Evolutionary conservation across 2,797 vertebrate species (phyloP).

Genomic region (Platyrinchus mystaceus): DNA sequence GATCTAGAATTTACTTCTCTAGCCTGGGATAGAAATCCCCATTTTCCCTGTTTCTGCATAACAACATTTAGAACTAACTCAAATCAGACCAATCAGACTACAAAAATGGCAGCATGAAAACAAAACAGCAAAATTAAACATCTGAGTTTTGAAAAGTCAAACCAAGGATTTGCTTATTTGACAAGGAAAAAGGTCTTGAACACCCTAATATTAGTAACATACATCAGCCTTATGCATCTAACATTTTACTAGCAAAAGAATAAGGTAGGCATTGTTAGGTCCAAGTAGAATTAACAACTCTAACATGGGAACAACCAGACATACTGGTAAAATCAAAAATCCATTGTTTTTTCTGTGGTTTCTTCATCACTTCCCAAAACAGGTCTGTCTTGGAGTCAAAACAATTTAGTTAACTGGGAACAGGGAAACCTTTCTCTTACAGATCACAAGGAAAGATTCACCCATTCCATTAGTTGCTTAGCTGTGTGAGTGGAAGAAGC

Average conservation of each 20-base stretch:
- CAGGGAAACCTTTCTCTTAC: neutral
- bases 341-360: neutral
- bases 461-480: neutral
- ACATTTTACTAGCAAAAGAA: neutral
- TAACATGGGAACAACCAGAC: neutral
- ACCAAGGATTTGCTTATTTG: neutral
- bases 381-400: neutral
- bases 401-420: neutral
- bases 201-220: neutral
- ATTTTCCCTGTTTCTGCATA: neutral
- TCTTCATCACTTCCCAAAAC: neutral
- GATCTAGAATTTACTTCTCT: neutral
- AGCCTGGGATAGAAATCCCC: neutral
- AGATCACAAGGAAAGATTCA: neutral
- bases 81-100: neutral
- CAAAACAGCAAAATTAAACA: neutral
- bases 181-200: neutral
- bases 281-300: neutral
- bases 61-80: neutral
- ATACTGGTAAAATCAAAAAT: neutral
- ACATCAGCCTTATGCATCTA: neutral
- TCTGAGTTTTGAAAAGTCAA: neutral
- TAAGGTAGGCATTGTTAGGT: neutral
- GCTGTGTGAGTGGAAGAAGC: neutral
- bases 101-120: neutral